Evolutionary conservation across 2,888 invertebrate genomes (phyloP), one percentile per base, ranked within the genome.

Genomic region (Ennomos erosarius): DNA sequence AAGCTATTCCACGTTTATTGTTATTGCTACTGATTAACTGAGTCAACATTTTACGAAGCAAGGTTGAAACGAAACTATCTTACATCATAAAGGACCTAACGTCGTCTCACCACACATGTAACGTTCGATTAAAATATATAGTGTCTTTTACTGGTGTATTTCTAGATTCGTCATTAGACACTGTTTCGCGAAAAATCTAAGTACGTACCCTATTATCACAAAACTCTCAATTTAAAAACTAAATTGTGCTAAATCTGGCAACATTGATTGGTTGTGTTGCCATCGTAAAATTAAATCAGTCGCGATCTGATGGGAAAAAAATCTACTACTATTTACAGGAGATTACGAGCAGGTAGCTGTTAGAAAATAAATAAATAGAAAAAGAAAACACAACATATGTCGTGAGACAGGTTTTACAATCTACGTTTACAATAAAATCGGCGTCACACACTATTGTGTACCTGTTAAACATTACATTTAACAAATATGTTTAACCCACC

Each of bases 71-170:
- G 51, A 76, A 70, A 77, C 80, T 73, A 81, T 82, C 80, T 81
- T 80, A 78, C 56, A 70, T 61, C 38, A 62, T 67, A 65, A 72
- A 83, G 78, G 79, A 79, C 85, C 88, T 89, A 87, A 84, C 88
- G 87, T 88, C 91, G 91, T 91, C 91, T 92, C 92, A 91, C 92
- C 90, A 91, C 92, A 91, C 91, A 91, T 91, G 92, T 90, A 91
- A 91, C 91, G 87, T 88, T 85, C 78, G 78, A 69, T 69, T 64
- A 71, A 73, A 74, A 69, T 75, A 71, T 73, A 76, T 70, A 76
- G 75, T 85, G 86, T 89, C 87, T 88, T 89, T 88, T 85, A 42
- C 50, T 38, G 37, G 34, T 47, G 42, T 11, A 40, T 45, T 45
- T 64, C 59, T 56, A 68, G 63, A 62, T 55, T 68, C 70, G 64